Base-by-base conservation (phyloP, 37 sponge, comb jelly and placozoan genomes). In the Mnemiopsis leidyi region DNA sequence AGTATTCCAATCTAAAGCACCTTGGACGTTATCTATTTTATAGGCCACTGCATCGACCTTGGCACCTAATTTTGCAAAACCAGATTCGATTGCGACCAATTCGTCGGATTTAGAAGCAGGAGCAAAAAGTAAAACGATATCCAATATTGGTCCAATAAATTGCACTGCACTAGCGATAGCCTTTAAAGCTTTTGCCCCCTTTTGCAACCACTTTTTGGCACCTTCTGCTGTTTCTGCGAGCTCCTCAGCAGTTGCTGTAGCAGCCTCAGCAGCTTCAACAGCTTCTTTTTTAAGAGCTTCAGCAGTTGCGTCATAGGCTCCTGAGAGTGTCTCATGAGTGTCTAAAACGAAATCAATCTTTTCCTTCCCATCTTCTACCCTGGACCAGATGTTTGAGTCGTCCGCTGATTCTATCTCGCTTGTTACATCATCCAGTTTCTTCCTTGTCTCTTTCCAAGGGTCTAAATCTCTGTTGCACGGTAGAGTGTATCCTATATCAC, bases 41-140 rank as follows among this genome's bases (percentile, higher is more conserved):
- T 5, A 33, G 5, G 79, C 32, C 35, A 77, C 18, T 1, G 79
- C 79, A 77, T 77, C 36, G 0, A 77, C 5, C 36, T 1, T 32
- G 1, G 20, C 36, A 7, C 33, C 36, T 16, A 32, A 3, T 77
- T 77, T 32, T 2, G 79, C 79, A 77, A 33, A 33, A 21, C 79
- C 79, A 1, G 33, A 33, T 32, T 77, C 79, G 33, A 77, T 77
- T 77, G 79, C 79, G 0, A 34, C 33, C 36, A 77, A 36, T 34
- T 77, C 79, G 18, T 28, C 79, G 9, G 79, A 77, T 36, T 77
- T 77, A 34, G 32, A 33, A 33, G 32, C 79, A 1, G 79, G 79
- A 18, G 33, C 5, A 36, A 77, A 77, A 21, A 77, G 33, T 3
- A 77, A 1, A 21, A 32, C 32, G 20, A 77, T 9, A 32, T 77